A percentile compares a stretch with the other conserved stretches of the same genome.
These are phyloP conservation scores for Paralvinella palmiformis DNA, from an alignment of 1,140 invertebrate species.

Conservation along the genomic window DNA sequence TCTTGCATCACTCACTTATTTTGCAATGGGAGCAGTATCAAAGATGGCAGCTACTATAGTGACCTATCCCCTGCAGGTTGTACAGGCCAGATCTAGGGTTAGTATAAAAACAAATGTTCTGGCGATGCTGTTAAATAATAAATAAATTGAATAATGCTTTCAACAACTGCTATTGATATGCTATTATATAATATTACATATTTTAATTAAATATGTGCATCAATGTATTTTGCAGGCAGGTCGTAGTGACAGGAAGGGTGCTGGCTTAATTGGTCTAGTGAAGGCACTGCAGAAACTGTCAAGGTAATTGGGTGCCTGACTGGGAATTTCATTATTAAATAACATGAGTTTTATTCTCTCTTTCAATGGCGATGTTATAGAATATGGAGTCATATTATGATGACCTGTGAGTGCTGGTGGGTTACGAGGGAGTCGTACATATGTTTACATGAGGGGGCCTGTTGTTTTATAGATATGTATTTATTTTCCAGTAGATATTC, in stretches of 20 bases:
- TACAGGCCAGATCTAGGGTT: conserved; percentile 75
- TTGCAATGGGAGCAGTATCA: conserved; percentile 67
- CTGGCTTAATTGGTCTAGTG: not conserved
- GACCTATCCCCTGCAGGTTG: conserved; percentile 81
- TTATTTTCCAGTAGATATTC: too few species aligned
- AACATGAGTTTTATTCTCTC: too few species aligned
- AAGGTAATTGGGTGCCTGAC: too few species aligned
- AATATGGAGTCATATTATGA: too few species aligned
- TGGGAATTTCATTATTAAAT: too few species aligned
- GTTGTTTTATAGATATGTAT: too few species aligned
- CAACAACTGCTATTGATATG: not conserved
- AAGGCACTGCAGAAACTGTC: too few species aligned
- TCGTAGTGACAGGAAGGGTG: not conserved
- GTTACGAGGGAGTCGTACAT: too few species aligned
- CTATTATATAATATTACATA: not conserved
- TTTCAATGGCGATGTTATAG: too few species aligned
- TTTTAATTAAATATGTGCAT: not conserved
- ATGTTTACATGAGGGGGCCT: too few species aligned
- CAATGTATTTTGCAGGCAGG: not conserved
- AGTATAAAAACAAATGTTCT: conserved; percentile 22
- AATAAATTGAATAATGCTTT: not conserved
- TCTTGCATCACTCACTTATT: conserved; percentile 55
- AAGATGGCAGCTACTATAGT: conserved; percentile 75
- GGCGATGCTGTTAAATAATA: not conserved
- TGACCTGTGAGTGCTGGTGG: too few species aligned